These are phyloP conservation scores for Odontophorus gujanensis DNA, from an alignment of 2,113 vertebrate species.

Conservation along the genomic window DNA sequence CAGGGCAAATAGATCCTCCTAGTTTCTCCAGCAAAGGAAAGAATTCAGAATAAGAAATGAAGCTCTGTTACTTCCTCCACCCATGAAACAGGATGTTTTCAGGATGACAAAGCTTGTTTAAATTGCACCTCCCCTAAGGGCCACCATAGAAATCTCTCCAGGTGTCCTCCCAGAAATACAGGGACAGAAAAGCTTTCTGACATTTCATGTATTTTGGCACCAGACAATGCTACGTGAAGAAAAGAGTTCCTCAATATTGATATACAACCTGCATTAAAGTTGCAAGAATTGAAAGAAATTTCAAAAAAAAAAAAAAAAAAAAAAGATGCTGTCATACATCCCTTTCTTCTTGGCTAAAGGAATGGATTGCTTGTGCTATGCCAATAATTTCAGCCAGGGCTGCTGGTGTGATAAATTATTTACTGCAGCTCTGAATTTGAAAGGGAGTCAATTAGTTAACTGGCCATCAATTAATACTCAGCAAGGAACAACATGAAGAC, in stretches of 20 bases:
- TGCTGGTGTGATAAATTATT: background rate
- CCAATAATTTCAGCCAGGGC: background rate
- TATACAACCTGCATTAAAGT: background rate
- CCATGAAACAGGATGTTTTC: background rate
- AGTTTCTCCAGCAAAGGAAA: background rate
- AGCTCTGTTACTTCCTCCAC: background rate
- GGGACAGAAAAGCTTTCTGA: background rate
- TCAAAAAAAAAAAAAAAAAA: background rate
- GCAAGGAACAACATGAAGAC: background rate
- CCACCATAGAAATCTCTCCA: background rate
- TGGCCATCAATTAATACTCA: background rate
- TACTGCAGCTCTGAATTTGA: background rate
- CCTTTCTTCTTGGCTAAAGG: background rate
- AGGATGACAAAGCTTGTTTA: background rate
- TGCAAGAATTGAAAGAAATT: background rate
- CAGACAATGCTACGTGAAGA: background rate
- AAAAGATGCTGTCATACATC: background rate
- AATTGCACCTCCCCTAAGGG: background rate
- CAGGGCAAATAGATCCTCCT: background rate
- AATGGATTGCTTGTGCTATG: background rate
- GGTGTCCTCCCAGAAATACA: background rate
- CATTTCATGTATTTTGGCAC: background rate
- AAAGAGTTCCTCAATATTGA: background rate
- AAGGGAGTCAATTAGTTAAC: conserved; percentile 10
- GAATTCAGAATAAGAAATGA: background rate